Evolutionary conservation across 2,888 invertebrate genomes (phyloP), one percentile per base, ranked within the genome.

Genomic region (Baronia brevicornis): DNA sequence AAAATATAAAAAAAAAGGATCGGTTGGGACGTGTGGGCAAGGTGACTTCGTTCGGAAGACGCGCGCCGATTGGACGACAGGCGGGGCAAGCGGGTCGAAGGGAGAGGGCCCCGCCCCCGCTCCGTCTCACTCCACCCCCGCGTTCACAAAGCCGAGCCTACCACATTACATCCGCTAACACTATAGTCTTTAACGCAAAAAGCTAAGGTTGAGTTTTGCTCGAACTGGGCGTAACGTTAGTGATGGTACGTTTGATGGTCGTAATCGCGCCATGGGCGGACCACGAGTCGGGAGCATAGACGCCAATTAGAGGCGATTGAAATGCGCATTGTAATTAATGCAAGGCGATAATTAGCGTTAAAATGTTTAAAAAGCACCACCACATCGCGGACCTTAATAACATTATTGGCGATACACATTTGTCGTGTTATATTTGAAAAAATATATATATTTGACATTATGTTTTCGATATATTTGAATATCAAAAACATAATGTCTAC

Each of bases 191-290:
- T 72, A 60, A 40, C 0, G 0, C 5, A 0, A 24, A 0, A 5
- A 0, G 0, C 13, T 68, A 75, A 54, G 56, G 73, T 68, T 41
- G 29, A 49, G 31, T 52, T 59, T 75, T n/a, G 37, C 29, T 30
- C 49, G 49, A 15, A 21, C 28, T 35, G 46, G 30, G 36, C 52
- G 57, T 58, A 56, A 43, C 35, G 41, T 39, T 49, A 55, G 49
- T 7, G 41, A 51, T 77, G 64, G 75, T 46, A 51, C 50, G 43
- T 51, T 56, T 59, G 66, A 75, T 75, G 75, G 75, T 69, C 62
- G 62, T 74, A 74, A 77, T 74, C 68, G 66, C 60, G 70, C 74
- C 79, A 82, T 82, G 80, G 82, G 82, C 82, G 82, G 78, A 79
- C 67, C 79, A 66, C 60, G 62, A 50, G 61, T 69, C 59, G 56